These are phyloP conservation scores for Spodoptera frugiperda DNA, from an alignment of 1,140 invertebrate genomes.

Conservation along the genomic window DNA sequence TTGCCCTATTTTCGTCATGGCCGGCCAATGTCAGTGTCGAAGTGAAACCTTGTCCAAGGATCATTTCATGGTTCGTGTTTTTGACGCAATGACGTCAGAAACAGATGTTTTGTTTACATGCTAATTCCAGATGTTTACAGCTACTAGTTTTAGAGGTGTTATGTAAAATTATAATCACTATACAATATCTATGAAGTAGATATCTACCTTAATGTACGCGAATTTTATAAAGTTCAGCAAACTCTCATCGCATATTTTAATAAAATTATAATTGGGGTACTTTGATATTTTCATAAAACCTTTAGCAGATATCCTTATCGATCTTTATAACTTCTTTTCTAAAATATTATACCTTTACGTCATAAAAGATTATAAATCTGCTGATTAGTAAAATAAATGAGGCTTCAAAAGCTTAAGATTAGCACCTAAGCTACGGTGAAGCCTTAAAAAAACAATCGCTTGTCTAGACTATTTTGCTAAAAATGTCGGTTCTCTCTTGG, in stretches of 20 bases:
- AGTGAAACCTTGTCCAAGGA: constrained; percentile 30
- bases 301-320: no score
- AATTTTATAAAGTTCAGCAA: no score
- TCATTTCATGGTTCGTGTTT: constrained; percentile 23
- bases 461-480: constrained; percentile 1
- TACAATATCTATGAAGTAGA: no score
- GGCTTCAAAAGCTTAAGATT: neutral
- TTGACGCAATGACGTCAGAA: constrained; percentile 24
- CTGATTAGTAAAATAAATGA: no score
- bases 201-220: no score
- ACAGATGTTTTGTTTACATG: constrained; percentile 16
- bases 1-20: constrained; percentile 52
- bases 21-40: constrained; percentile 51
- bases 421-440: neutral
- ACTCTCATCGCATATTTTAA: no score
- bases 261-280: no score
- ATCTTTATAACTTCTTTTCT: no score
- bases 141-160: constrained; percentile 4
- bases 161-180: neutral
- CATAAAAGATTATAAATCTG: no score
- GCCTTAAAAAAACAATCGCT: constrained; percentile 4
- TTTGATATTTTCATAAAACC: no score
- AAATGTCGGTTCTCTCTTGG: neutral
- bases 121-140: constrained; percentile 25
- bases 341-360: no score